Evolutionary conservation across 2,888 invertebrate genomes (phyloP).

Genomic region (Calliopum simillimum): DNA sequence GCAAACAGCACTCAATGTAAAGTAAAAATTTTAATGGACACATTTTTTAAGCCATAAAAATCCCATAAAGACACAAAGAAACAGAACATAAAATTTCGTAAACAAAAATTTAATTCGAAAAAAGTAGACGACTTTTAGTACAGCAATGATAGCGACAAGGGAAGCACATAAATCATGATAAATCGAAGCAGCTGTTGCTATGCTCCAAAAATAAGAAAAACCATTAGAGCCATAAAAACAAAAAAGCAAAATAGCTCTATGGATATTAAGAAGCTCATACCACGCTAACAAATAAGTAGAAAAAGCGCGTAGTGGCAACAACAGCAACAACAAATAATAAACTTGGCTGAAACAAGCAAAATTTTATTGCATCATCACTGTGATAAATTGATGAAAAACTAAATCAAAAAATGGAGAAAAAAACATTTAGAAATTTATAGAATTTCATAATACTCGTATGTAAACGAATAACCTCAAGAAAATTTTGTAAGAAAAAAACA

Average conservation of each 20-base stretch:
- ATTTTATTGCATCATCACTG: slow-evolving; percentile 31
- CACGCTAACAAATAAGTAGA: not conserved
- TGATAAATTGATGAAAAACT: slow-evolving; percentile 21
- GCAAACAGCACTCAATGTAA: not conserved
- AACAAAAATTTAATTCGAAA: not conserved
- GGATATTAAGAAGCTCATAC: not conserved
- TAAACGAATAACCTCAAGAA: not conserved
- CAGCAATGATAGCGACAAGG: not conserved
- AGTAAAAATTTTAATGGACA: not conserved
- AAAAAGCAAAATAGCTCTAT: not conserved
- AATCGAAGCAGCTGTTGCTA: slow-evolving; percentile 24
- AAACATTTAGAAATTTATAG: not conserved
- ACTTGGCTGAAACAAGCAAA: not conserved
- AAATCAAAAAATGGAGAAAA: not conserved
- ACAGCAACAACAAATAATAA: not conserved
- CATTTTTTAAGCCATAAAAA: not conserved
- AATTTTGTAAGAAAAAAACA: too few relatives aligned
- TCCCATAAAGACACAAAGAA: not conserved
- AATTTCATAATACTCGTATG: not conserved
- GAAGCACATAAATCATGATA: not conserved
- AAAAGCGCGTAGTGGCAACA: too few relatives aligned
- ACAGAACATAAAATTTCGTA: not conserved
- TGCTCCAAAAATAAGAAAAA: slow-evolving; percentile 18
- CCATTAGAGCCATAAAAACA: not conserved
- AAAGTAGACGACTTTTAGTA: not conserved